These are phyloP conservation scores for Caracal caracal DNA, from an alignment of 2,113 vertebrate genomes.

Conservation along the genomic window DNA sequence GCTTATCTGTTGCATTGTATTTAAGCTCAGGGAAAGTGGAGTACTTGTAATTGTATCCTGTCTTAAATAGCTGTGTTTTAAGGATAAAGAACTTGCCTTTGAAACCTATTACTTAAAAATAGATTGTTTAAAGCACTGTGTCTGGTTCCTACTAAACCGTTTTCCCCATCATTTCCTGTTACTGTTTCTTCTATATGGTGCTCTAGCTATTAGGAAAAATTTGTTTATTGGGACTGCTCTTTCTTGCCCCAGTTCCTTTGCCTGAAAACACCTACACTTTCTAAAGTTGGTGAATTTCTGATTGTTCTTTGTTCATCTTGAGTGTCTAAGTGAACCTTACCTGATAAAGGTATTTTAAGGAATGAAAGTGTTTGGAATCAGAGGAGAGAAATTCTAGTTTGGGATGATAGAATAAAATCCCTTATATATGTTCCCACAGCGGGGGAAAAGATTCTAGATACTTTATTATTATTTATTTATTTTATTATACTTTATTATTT, in stretches of 20 bases:
- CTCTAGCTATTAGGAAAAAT: neutral
- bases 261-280: neutral
- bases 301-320: neutral
- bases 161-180: neutral
- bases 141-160: neutral
- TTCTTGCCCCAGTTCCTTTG: neutral
- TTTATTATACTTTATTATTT: no score
- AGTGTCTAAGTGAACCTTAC: neutral
- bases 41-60: neutral
- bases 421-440: neutral
- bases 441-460: no score
- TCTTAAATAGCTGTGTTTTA: neutral
- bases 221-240: neutral
- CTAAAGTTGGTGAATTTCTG: neutral
- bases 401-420: neutral
- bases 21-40: neutral
- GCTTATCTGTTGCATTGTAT: neutral
- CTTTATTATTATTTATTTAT: no score
- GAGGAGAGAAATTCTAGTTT: neutral
- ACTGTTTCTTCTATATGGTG: neutral
- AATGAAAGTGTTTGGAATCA: neutral
- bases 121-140: neutral
- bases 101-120: neutral
- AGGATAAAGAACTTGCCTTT: neutral
- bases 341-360: neutral